Conservation (phyloP, 1,140 invertebrate genomes). For the Cydia strobilella region DNA sequence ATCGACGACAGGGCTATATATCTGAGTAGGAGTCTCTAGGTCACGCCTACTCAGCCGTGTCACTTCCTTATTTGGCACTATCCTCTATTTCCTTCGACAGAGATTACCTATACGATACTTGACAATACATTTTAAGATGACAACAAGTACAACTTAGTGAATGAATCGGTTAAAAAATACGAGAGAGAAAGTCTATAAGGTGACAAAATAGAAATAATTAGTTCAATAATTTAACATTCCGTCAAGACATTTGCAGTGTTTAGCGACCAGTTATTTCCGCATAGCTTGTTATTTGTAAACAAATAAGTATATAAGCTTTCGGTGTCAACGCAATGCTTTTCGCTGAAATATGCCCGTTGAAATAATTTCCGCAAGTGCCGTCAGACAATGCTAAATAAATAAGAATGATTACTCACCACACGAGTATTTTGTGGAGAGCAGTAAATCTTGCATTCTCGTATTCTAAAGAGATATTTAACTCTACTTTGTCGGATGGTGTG, state of each 20-base stretch:
- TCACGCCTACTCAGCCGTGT: slow-evolving; percentile 34
- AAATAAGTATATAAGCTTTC: background rate
- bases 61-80: slow-evolving; percentile 16
- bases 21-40: slow-evolving; percentile 35
- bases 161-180: too few species aligned
- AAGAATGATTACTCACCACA: background rate
- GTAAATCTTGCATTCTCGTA: background rate
- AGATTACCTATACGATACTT: slow-evolving; percentile 1
- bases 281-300: background rate
- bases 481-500: background rate
- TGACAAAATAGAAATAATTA: too few species aligned
- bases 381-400: background rate
- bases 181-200: background rate
- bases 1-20: background rate
- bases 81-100: slow-evolving; percentile 12
- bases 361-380: background rate
- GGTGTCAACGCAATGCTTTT: background rate
- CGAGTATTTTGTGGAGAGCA: too few species aligned
- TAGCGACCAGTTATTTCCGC: background rate
- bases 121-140: background rate
- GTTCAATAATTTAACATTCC: too few species aligned
- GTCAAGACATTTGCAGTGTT: background rate
- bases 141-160: background rate
- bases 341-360: background rate
- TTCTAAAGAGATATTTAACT: background rate